Percentiles rank a stretch among this genome's conserved stretches.
phyloP scores from a whole-genome alignment of 2,888 invertebrate species.

The Cryptocheilus praepositus region DNA sequence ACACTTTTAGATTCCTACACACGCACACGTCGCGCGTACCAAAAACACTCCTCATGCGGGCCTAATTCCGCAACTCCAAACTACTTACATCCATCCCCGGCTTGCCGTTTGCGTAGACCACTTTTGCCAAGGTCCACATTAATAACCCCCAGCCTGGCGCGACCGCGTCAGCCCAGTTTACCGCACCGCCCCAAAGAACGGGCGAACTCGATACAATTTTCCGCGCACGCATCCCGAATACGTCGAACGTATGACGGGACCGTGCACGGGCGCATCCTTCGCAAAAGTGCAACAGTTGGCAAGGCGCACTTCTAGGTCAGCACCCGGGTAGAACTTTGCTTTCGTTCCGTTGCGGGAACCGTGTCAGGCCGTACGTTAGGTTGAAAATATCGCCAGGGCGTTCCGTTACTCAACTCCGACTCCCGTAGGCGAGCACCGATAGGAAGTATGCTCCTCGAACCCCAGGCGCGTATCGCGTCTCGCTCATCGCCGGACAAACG shows the following conservation, averaged over 20 bases:
- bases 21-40: too few species aligned
- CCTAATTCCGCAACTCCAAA: too few species aligned
- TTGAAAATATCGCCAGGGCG: constrained; percentile 1
- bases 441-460: too few species aligned
- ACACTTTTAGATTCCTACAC: too few species aligned
- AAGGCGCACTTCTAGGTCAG: constrained; percentile 31
- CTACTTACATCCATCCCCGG: too few species aligned
- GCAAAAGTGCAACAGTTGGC: constrained; percentile 40
- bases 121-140: too few species aligned
- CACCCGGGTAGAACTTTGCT: constrained; percentile 18
- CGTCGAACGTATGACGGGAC: not conserved
- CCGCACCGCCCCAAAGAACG: not conserved
- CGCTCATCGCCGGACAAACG: not conserved
- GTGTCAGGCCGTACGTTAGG: constrained; percentile 13
- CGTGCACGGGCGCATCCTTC: not conserved
- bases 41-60: too few species aligned
- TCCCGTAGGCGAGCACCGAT: not conserved
- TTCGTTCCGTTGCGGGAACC: constrained; percentile 22
- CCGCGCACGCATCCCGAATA: not conserved
- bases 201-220: not conserved
- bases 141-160: too few species aligned
- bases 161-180: not conserved
- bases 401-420: not conserved
- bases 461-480: not conserved
- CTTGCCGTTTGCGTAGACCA: too few species aligned